Percentiles rank a stretch among this genome's conserved stretches.
phyloP scores from a whole-genome alignment of 2,113 vertebrate species.

The Catharus minimus region DNA sequence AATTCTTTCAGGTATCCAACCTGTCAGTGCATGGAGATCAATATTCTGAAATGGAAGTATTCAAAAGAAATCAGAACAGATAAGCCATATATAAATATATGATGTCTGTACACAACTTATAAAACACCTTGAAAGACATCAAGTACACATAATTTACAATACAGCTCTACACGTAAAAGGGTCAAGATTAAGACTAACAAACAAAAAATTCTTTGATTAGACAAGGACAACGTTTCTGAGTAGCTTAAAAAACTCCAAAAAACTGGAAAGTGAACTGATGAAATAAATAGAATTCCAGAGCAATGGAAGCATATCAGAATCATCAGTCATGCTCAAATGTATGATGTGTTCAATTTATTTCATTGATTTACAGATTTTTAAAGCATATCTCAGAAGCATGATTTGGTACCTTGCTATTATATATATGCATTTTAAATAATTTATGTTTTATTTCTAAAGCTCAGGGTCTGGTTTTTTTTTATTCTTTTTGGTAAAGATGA shows the following conservation, averaged over 20 bases:
- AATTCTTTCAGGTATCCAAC: slow-evolving; percentile 98
- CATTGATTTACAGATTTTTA: neutral
- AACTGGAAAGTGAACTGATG: neutral
- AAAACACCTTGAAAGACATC: neutral
- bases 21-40: slow-evolving; percentile 95
- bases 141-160: neutral
- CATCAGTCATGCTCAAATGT: neutral
- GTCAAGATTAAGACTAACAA: neutral
- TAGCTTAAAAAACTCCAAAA: neutral
- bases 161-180: neutral
- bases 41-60: slow-evolving; percentile 86
- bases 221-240: neutral
- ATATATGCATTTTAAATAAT: neutral
- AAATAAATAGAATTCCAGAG: neutral
- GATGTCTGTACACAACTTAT: neutral
- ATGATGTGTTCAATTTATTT: neutral
- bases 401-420: neutral
- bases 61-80: neutral
- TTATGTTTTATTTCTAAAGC: neutral
- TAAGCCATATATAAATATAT: neutral
- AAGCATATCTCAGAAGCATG: neutral
- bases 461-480: neutral
- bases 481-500: neutral
- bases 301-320: neutral
- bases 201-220: neutral